A percentile compares a stretch with the other conserved stretches of the same genome.
Evolutionary conservation across 2,797 vertebrate species (phyloP).

Genomic region (Enteromius radiatus): DNA sequence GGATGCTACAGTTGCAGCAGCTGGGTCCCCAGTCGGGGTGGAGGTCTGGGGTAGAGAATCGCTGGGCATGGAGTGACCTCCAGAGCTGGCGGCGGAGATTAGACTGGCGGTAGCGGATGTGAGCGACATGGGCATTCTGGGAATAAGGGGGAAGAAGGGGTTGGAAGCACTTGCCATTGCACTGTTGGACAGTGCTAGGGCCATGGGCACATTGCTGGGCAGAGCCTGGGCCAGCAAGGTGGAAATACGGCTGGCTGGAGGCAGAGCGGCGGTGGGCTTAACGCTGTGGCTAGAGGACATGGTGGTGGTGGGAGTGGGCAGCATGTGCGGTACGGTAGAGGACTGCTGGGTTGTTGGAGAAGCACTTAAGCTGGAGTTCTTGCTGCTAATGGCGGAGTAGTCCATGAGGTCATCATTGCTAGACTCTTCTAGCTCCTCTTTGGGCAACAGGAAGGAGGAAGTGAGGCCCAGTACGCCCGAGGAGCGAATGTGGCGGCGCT

Average conservation of each 20-base stretch:
- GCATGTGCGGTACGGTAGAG: constrained; percentile 82
- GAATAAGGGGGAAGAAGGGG: constrained; percentile 91
- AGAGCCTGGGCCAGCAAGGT: constrained; percentile 91
- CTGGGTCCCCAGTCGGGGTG: constrained; percentile 79
- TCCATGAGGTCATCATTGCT: constrained; percentile 98
- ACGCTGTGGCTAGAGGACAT: constrained; percentile 74
- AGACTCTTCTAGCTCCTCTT: constrained; percentile 96
- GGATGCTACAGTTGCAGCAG: constrained; percentile 74
- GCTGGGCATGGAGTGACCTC: constrained; percentile 77
- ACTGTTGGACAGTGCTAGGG: constrained; percentile 88
- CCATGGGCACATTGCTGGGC: constrained; percentile 92
- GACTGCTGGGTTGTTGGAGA: constrained; percentile 97
- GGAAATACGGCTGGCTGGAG: constrained; percentile 85
- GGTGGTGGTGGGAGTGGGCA: constrained; percentile 79
- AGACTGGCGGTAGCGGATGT: constrained; percentile 82
- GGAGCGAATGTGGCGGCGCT: constrained; percentile 94
- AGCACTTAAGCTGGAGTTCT: constrained; percentile 99
- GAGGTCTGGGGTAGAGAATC: constrained; percentile 84
- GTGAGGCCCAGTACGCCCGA: constrained; percentile 88
- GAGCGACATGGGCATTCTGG: constrained; percentile 84
- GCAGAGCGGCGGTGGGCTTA: constrained; percentile 79
- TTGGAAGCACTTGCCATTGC: constrained; percentile 78
- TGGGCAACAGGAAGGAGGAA: constrained; percentile 85
- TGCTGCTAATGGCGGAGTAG: constrained; percentile 97
- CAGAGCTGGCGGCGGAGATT: constrained; percentile 81